Base-by-base conservation (phyloP, 1,140 invertebrate species). In the Drosophila pandora region DNA sequence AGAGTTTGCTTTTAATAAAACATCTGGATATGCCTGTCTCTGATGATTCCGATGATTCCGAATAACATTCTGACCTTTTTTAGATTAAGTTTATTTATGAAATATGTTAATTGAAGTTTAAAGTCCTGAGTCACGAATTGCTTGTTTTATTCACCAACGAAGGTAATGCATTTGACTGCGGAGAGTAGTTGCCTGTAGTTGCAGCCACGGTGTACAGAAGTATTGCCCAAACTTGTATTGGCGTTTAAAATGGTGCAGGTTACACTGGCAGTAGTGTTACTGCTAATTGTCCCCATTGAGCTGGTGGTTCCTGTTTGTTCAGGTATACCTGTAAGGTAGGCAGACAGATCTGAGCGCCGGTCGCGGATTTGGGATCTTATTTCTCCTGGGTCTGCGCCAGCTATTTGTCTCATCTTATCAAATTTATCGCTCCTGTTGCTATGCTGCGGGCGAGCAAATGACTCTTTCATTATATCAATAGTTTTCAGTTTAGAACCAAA, bases 401-500 rank as follows among this genome's bases (percentile, higher is more conserved):
- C 50, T 53, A 22, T 2, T 21, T 6, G 21, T n/a, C 10, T 23
- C 17, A 37, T 37, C 17, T 22, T 37, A n/a, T 50, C 28, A 17
- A 17, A 17, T n/a, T 30, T 50, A 50, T 28, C 23, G 23, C 48
- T 13, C 7, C 25, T 28, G 13, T 50, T 50, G 17, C 30, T 53
- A 23, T 17, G 32, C 6, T n/a, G 52, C 12, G 52, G 22, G 7
- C 39, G 53, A 28, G 37, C 10, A 39, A 10, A 55, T 55, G 53
- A 55, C 12, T 32, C n/a, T 13, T 52, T 22, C 37, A 39, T 39
- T 39, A 23, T 39, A 32, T 32, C 32, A 54, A 55, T 54, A 39
- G 17, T 39, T 50, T 10, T 28, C 13, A 28, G 8, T 12, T 12
- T 9, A 25, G 10, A 12, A 41, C 25, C 53, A 55, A 25, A 25